Base-by-base conservation (phyloP, 2,113 vertebrate genomes). In the Brienomyrus longianalis region DNA sequence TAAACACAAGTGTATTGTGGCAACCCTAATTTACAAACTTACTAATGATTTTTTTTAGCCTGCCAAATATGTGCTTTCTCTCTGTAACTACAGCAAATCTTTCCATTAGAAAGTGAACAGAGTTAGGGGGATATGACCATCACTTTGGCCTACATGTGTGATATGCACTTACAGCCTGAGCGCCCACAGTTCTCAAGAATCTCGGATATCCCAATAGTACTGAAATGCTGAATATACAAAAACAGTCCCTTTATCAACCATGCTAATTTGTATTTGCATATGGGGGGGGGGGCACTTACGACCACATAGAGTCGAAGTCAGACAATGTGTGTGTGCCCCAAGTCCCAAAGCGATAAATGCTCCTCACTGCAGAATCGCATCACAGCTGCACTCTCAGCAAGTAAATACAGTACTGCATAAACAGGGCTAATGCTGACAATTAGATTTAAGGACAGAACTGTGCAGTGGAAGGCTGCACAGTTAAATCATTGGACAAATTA, bases 401-500 rank as follows among this genome's bases (percentile, higher is more conserved):
- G 54, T 88, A 59, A 62, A 45, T 88, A 88, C 87, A 88, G 35
- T 45, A 88, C 19, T n/a, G 87, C 52, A 88, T 88, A 88, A 43
- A 88, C 50, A 87, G 51, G 50, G 52, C 56, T 88, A 88, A 88
- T 62, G 54, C 87, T 62, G 54, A 66, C 87, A 88, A 62, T 88
- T 66, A 88, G 35, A 66, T 59, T 66, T 62, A 88, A 88, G 56
- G 56, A 47, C 85, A 87, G 85, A 54, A 11, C 50, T 35, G 48
- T 35, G 31, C 23, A 87, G 85, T 35, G 50, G 51, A 87, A 87
- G 85, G 85, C 50, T 52, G 51, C 51, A 39, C 13, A 54, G 50
- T 87, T 87, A 87, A 87, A 56, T 54, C 35, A 87, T 35, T 87
- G 51, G n/a, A 87, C 50, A 87, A 50, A 54, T 87, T 54, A 87